Conservation (phyloP, 2,113 vertebrate species). For the Phyllostomus discolor region DNA sequence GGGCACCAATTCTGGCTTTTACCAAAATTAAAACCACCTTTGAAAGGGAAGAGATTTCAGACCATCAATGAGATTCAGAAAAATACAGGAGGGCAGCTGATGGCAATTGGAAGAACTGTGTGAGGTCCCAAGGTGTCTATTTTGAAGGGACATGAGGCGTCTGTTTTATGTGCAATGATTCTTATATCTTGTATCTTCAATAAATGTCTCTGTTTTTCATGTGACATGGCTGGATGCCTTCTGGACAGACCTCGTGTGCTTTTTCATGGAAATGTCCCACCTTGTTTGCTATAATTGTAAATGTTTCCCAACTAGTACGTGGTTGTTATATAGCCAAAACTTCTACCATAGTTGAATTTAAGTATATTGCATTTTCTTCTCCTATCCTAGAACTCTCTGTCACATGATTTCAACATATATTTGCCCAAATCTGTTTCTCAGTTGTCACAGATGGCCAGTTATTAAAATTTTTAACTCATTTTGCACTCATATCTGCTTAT, state of each 20-base stretch:
- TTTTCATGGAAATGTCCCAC: neutral
- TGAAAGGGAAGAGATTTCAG: no score
- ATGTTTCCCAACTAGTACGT: neutral
- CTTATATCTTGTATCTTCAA: no score
- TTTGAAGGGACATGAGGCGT: no score
- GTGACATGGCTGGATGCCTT: no score
- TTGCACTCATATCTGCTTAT: neutral
- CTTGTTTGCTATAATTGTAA: neutral
- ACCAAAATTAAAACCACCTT: no score
- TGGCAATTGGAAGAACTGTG: no score
- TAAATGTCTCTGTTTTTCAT: no score
- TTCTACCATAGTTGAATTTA: neutral
- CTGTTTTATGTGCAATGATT: no score
- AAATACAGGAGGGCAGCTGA: no score
- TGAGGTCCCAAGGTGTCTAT: no score
- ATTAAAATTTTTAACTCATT: neutral
- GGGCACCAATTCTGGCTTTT: no score
- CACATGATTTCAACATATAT: neutral
- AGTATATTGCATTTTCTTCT: conserved; percentile 6
- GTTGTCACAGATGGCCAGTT: neutral
- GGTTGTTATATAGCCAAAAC: neutral
- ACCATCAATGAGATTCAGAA: no score
- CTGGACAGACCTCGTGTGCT: neutral
- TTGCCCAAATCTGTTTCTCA: conserved; percentile 17
- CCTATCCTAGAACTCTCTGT: neutral